Evolutionary conservation across 2,888 invertebrate genomes (phyloP), one percentile per base, ranked within the genome.

Genomic region (Neoscelio sp.): DNA sequence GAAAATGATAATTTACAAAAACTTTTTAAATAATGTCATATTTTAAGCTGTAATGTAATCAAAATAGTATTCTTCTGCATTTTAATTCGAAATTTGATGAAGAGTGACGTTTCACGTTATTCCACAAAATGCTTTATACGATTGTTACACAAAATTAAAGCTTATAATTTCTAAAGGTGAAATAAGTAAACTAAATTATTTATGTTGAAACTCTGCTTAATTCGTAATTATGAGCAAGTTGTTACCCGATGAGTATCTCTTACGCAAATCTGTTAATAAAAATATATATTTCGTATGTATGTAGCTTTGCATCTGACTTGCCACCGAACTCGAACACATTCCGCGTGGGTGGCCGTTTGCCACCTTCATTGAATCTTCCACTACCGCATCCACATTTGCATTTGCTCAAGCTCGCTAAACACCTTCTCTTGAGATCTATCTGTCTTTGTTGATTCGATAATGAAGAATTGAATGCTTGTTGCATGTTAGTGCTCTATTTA

Each of bases 301-400:
- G 26, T 64, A 46, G 17, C 20, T 35, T 35, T 30, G 58, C 56
- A 67, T 81, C 58, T 52, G 80, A 50, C 76, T 80, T 79, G 85
- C 86, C 85, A 87, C 85, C 82, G 86, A 85, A 87, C 85, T 74
- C 65, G 84, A 84, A 85, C 85, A 81, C 83, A 81, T 78, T 78
- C 86, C 76, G 85, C 87, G 88, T 88, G 88, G 89, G 89, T 89
- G 89, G 89, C 84, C 88, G 40, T 40, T 35, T 56, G 78, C 81
- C 68, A 78, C 80, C 76, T 78, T 73, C 67, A 76, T 67, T 71
- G 65, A 58, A 77, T 75, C 73, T 33, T 74, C 64, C 70, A 54
- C 18, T 15, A 42, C 42, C 48, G 60, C 35, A 42, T 60, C 60
- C 60, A 46, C 62, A 35, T 62, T 67, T 30, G 12, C 71, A 56